A percentile compares a stretch with the other conserved stretches of the same genome.
Evolutionary conservation across 2,888 invertebrate genomes (phyloP).

Genomic region (Leucophora obtusa): DNA sequence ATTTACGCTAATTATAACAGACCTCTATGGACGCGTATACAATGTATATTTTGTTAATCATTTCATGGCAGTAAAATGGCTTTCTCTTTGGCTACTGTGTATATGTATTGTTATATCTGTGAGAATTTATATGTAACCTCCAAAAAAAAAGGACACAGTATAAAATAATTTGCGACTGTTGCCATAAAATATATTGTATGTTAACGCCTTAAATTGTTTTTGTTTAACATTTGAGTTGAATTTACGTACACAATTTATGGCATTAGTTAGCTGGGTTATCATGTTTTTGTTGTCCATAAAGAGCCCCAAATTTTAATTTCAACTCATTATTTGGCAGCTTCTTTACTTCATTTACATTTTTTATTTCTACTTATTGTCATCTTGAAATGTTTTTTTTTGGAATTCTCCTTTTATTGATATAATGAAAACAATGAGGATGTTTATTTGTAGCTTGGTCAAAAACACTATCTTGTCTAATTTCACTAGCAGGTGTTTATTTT

Average conservation of each 20-base stretch:
- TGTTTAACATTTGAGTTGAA: slow-evolving; percentile 17
- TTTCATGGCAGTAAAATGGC: slow-evolving; percentile 35
- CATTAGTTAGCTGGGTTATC: background rate
- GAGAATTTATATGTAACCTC: no score
- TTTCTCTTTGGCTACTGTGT: background rate
- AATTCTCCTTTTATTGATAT: background rate
- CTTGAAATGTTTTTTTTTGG: background rate
- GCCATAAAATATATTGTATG: slow-evolving; percentile 35
- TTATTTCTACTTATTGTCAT: slow-evolving; percentile 9
- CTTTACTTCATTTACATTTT: slow-evolving; percentile 12
- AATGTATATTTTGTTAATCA: slow-evolving; percentile 39
- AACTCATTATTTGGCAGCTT: background rate
- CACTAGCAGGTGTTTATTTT: slow-evolving; percentile 30
- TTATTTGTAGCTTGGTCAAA: background rate
- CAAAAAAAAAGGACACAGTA: slow-evolving; percentile 7
- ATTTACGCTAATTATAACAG: slow-evolving; percentile 43
- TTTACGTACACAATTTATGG: slow-evolving; percentile 22
- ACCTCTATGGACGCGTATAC: slow-evolving; percentile 32
- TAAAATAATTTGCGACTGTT: slow-evolving; percentile 18
- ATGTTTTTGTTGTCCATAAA: background rate
- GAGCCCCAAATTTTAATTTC: slow-evolving; percentile 11
- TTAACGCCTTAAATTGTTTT: background rate
- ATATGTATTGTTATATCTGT: background rate
- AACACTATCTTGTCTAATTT: background rate
- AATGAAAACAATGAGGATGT: background rate